These are phyloP conservation scores for Lagorchestes hirsutus DNA, from an alignment of 2,797 vertebrate species.

Conservation along the genomic window DNA sequence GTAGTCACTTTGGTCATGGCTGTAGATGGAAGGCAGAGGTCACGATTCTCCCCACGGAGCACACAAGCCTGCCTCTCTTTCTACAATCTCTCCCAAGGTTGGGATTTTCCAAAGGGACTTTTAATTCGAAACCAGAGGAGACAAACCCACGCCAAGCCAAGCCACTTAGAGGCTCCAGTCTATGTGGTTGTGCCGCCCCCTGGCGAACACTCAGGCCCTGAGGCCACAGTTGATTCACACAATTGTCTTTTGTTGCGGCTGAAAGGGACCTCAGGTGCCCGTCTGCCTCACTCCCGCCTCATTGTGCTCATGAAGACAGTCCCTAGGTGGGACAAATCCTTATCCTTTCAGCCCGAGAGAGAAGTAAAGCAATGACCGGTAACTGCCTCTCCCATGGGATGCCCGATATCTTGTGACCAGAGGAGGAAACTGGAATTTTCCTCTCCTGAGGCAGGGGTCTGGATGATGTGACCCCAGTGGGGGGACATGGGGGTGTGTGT, in stretches of 20 bases:
- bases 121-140: not conserved
- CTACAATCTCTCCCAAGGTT: not conserved
- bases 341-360: not conserved
- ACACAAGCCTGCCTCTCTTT: not conserved
- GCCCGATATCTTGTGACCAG: not conserved
- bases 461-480: not conserved
- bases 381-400: not conserved
- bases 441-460: not conserved
- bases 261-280: not conserved
- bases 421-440: not conserved
- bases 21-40: not conserved
- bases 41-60: not conserved
- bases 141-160: not conserved
- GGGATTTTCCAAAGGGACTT: not conserved
- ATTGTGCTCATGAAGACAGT: not conserved
- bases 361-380: not conserved
- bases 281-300: not conserved
- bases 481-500: not conserved
- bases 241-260: not conserved
- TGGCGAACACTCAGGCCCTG: not conserved
- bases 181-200: not conserved
- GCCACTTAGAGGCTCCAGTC: not conserved
- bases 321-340: not conserved
- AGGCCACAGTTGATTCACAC: not conserved
- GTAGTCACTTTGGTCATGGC: not conserved